Conservation (phyloP, 30 jellyfish, hydroid and myxozoan genomes). For the Cassiopea andromeda region DNA sequence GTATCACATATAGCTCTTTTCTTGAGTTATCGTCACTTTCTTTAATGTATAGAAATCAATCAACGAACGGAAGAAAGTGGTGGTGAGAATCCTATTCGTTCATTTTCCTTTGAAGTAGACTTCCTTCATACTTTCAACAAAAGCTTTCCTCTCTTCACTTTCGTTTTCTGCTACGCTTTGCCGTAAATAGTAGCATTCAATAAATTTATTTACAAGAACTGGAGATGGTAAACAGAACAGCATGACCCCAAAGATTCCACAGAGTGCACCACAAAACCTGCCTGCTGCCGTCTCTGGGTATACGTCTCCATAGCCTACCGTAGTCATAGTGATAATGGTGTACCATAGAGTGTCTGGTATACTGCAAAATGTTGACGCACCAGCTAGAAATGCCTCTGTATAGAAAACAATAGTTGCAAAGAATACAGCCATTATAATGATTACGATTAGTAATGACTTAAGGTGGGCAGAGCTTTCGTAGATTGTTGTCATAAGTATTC, state of each 20-base stretch:
- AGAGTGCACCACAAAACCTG: constrained; percentile 72
- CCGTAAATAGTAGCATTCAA: constrained; percentile 77
- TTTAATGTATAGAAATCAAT: no score
- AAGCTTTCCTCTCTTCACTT: constrained; percentile 64
- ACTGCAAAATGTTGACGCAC: constrained; percentile 38
- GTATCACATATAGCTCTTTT: no score
- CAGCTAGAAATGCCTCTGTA: constrained; percentile 28
- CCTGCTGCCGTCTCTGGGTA: constrained; percentile 82
- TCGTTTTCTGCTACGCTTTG: constrained; percentile 32
- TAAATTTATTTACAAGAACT: constrained; percentile 82
- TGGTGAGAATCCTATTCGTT: neutral
- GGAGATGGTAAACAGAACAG: constrained; percentile 94
- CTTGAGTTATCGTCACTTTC: no score
- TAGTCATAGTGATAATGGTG: constrained; percentile 83
- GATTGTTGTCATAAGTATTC: constrained; percentile 71
- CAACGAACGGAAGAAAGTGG: no score
- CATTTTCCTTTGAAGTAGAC: constrained; percentile 49
- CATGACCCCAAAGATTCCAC: constrained; percentile 78
- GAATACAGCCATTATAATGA: constrained; percentile 54
- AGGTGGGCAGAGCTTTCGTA: constrained; percentile 77
- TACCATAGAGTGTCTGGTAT: constrained; percentile 90
- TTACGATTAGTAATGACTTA: constrained; percentile 50
- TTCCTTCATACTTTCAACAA: constrained; percentile 83
- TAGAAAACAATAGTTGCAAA: constrained; percentile 79
- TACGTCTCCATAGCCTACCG: constrained; percentile 93